Evolutionary conservation across 2,888 invertebrate genomes (phyloP), one percentile per base, ranked within the genome.

Genomic region (Arctia plantaginis): DNA sequence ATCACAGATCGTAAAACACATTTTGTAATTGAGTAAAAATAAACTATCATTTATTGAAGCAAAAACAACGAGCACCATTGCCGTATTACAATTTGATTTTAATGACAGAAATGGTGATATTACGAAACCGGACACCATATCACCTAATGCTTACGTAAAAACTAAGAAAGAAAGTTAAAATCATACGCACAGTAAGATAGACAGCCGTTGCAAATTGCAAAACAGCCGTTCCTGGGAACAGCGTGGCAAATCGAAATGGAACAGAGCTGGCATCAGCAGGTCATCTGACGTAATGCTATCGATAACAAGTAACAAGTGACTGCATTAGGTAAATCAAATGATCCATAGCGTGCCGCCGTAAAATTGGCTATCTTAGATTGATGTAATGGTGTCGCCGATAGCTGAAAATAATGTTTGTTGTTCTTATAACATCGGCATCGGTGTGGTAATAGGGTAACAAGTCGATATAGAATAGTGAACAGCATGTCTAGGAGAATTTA

Each of bases 301-400:
- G 83, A 82, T 84, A 89, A 90, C 90, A 90, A 90, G 89, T 85
- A 90, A 90, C 91, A 90, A 90, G 89, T 89, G 86, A 80, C 84
- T 84, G 85, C 86, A 87, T 88, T 87, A 87, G 88, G 87, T 87
- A 89, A 89, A 89, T 85, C 81, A 88, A 93, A 93, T 90, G 90
- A 92, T 88, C 89, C 92, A 86, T 89, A 88, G 86, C 87, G 66
- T 74, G 78, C 77, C 67, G 84, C 90, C 87, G 89, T 90, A 90
- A 91, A 93, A 93, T 93, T 88, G 82, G 69, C 88, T 88, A 90
- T 89, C 89, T 83, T 77, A 86, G 83, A 83, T 85, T 86, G 84
- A 87, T 82, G 84, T 86, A 87, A 88, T 87, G 83, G 85, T 85
- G 85, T 82, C 87, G 84, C 73, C 82, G 80, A 82, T 86, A 79